phyloP scores from a whole-genome alignment of 2,797 vertebrate species.

The Yasuhikotakia modesta region DNA sequence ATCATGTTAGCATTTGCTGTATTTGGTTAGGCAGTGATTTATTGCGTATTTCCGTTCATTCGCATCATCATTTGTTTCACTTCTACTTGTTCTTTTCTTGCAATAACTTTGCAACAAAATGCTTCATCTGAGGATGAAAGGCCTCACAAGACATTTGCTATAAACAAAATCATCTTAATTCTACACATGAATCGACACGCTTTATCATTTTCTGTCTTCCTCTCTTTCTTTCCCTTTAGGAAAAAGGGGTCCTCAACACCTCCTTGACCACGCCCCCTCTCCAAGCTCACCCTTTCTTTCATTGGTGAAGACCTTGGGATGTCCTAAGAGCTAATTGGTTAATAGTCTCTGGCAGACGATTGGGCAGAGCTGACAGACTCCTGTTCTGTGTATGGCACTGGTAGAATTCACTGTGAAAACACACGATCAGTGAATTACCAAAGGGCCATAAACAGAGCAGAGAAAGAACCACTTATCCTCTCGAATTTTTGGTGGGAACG shows the following conservation, averaged over 20 bases:
- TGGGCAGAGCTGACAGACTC: slow-evolving; percentile 81
- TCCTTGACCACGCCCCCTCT: slow-evolving; percentile 15
- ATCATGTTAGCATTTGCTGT: too few relatives aligned
- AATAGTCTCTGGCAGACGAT: slow-evolving; percentile 27
- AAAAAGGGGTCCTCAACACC: slow-evolving; percentile 40
- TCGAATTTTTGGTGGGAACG: too few relatives aligned
- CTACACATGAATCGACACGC: too few relatives aligned
- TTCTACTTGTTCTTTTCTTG: slow-evolving; percentile 4
- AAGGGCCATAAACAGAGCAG: slow-evolving; percentile 99
- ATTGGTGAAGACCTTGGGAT: slow-evolving; percentile 4
- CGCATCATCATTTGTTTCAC: too few relatives aligned
- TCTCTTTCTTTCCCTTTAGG: slow-evolving; percentile 42
- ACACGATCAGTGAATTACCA: slow-evolving; percentile 99
- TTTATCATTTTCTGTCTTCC: too few relatives aligned
- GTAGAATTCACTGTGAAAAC: slow-evolving; percentile 99
- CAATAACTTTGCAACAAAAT: background rate
- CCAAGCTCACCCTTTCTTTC: slow-evolving; percentile 23
- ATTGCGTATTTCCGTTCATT: too few relatives aligned
- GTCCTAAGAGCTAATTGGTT: slow-evolving; percentile 12
- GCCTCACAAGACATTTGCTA: too few relatives aligned
- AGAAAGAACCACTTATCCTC: slow-evolving; percentile 98
- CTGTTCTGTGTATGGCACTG: slow-evolving; percentile 99
- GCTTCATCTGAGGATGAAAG: too few relatives aligned
- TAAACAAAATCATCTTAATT: background rate
- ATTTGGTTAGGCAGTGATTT: background rate